Conservation (phyloP, 2,113 vertebrate genomes). For the Tachuris rubrigastra region DNA sequence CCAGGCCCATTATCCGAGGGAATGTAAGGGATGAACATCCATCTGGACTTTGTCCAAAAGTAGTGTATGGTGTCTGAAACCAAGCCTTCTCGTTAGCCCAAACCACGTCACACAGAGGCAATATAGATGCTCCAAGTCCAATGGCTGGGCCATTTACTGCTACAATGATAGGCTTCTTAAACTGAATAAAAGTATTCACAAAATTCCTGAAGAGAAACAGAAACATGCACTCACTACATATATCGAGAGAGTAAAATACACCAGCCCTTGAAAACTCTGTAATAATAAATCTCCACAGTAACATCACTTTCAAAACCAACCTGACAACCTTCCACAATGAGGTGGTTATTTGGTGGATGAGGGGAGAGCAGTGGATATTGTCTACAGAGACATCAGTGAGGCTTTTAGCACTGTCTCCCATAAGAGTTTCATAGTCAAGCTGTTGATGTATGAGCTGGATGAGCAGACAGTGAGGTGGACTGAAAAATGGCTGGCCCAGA, state of each 20-base stretch:
- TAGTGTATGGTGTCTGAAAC: slow-evolving; percentile 96
- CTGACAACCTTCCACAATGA: neutral
- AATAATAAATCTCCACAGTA: neutral
- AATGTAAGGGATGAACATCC: slow-evolving; percentile 94
- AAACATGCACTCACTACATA: slow-evolving; percentile 58
- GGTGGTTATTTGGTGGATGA: neutral
- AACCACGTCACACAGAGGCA: slow-evolving; percentile 95
- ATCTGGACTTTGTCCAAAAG: slow-evolving; percentile 95
- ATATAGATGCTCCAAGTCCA: slow-evolving; percentile 91
- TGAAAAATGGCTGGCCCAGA: neutral
- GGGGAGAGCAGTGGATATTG: neutral
- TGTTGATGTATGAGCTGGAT: neutral
- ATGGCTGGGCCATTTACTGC: slow-evolving; percentile 95
- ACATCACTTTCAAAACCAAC: neutral
- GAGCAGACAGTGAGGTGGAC: neutral
- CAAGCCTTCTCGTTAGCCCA: slow-evolving; percentile 99
- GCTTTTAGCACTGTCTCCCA: neutral
- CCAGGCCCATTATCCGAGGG: slow-evolving; percentile 93
- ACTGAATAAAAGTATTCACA: slow-evolving; percentile 97
- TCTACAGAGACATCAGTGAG: neutral
- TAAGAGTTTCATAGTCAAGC: neutral
- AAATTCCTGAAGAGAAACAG: slow-evolving; percentile 85
- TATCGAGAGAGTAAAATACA: slow-evolving; percentile 3
- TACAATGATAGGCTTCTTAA: slow-evolving; percentile 97
- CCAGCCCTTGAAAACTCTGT: neutral